Base-by-base conservation (phyloP, 2,888 invertebrate species). In the Clivina fossor region DNA sequence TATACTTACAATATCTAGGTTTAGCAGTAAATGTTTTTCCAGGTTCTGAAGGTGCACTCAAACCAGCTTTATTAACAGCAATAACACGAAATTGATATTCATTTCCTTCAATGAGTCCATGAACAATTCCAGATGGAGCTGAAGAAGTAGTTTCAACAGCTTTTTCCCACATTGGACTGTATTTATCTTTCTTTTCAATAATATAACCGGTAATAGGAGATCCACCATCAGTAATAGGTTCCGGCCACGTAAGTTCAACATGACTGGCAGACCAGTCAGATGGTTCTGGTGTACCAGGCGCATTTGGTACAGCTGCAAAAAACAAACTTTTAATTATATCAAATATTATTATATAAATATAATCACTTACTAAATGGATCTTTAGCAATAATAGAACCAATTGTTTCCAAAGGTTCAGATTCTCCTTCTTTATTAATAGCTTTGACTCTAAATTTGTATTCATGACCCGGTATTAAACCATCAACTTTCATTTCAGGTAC, bases 1-100 rank as follows among this genome's bases (percentile, higher is more conserved):
- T 33, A 38, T 61, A 75, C 80, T 78, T 74, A 82, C 82, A 76
- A 78, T 86, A 91, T 61, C 93, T 81, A 0, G 93, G 92, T 70
- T 92, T 92, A 49, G 92, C 92, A 55, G 83, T 77, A 74, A 93
- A 92, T 67, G 83, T 84, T 75, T 91, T 92, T 74, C 90, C 88
- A 16, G 90, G 79, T 54, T 92, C 91, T 5, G 94, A 93, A 0
- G 96, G 93, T 64, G 93, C 91, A 66, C 96, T 92, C 69, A 86
- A 86, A 0, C 99, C 99, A 7, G 93, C 95, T 72, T 93, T 92
- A 76, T 99, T 99, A 50, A 96, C 79, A 5, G 98, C 98, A 62
- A 93, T 84, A 22, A 98, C 88, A 22, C 97, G 85, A 86, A 97
- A 98, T 74, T 96, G 95, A 73, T 95, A 96, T 70, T 96, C 95